Base-by-base conservation (phyloP, 2,797 vertebrate species). In the Linurgus olivaceus region DNA sequence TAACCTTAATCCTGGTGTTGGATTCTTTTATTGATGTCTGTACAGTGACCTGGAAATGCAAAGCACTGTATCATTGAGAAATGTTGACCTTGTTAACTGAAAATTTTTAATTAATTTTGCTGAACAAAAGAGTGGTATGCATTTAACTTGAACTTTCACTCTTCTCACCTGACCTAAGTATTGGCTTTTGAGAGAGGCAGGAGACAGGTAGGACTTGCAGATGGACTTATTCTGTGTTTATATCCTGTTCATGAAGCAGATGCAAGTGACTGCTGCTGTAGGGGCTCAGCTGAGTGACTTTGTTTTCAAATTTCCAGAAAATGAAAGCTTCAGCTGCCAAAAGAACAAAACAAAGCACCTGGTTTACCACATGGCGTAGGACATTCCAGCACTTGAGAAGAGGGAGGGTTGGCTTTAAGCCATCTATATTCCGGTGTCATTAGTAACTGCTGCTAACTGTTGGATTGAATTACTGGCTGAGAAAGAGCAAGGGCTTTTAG, bases 321-420 rank as follows among this genome's bases (percentile, higher is more conserved):
- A 92, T 50, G 38, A 94, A 92, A 70, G 92, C 94, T 89, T 96
- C 66, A 78, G 87, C 95, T 97, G 95, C 89, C 94, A 96, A 90
- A 95, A 87, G 87, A 96, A 90, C 93, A 94, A 93, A 96, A 91
- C 95, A 92, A 90, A 96, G 87, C 96, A 96, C 96, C 95, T 96
- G 95, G 91, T 93, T 92, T 96, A 72, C 87, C 94, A 96, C 94
- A 95, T 96, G 94, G 89, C 44, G 48, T 90, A 93, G 90, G 94
- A 94, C 89, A 93, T 95, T 96, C 96, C 96, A 96, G 59, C 67
- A 65, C 93, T 94, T 78, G 85, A 6, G 17, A 45, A 84, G 88
- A 75, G 65, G 70, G 70, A 78, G 21, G 25, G 9, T 86, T 96
- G 94, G 96, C 91, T 94, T 91, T 47, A 59, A 94, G 93, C 96